These are phyloP conservation scores for Harpagus bidentatus DNA, from an alignment of 2,113 vertebrate genomes.

Conservation along the genomic window DNA sequence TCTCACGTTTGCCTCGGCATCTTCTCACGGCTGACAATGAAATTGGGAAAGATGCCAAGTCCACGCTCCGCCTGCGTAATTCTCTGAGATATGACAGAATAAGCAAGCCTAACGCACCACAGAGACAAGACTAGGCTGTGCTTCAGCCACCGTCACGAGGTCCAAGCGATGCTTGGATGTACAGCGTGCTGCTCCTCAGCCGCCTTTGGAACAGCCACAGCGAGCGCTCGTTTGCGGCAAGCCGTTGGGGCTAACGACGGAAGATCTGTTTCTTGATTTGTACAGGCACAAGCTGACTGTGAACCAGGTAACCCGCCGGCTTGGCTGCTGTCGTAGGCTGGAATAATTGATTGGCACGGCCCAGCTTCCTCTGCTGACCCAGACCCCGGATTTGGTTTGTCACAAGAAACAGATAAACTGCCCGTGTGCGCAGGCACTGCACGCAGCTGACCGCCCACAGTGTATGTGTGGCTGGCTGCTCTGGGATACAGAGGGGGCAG, in stretches of 20 bases:
- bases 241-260: accelerated
- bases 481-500: no score
- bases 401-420: not conserved
- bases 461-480: not conserved
- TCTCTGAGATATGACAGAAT: not conserved
- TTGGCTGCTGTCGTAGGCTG: not conserved
- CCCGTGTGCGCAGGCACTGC: not conserved
- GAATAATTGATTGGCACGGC: accelerated
- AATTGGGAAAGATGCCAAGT: not conserved
- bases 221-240: accelerated
- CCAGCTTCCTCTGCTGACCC: not conserved
- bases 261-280: not conserved
- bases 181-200: accelerated
- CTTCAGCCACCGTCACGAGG: not conserved
- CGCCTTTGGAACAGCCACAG: not conserved
- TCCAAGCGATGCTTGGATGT: not conserved
- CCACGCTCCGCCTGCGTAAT: not conserved
- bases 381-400: not conserved
- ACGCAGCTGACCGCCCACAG: accelerated
- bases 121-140: not conserved
- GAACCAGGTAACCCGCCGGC: not conserved
- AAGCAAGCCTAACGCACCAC: accelerated
- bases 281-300: not conserved
- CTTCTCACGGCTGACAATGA: not conserved
- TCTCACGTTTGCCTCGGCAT: accelerated